phyloP scores from a whole-genome alignment of 1,140 invertebrate genomes.

The Uloborus diversus region DNA sequence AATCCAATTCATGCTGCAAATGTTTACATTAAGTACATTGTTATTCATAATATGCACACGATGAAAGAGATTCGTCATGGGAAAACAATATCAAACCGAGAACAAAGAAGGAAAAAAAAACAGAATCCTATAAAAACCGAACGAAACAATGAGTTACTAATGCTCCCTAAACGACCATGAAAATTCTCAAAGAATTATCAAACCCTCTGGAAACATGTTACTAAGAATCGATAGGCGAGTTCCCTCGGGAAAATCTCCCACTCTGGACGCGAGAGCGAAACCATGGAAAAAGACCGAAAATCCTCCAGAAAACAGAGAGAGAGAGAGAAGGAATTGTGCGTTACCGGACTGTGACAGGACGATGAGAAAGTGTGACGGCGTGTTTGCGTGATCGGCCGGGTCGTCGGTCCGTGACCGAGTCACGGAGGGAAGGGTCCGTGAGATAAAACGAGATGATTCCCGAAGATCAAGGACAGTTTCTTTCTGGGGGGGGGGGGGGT shows the following conservation, averaged over 20 bases:
- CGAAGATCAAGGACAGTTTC: slow-evolving; percentile 39
- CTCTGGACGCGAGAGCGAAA: background rate
- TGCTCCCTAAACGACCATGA: too few species aligned
- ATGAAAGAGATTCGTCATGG: too few species aligned
- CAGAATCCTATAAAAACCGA: too few species aligned
- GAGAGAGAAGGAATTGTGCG: slow-evolving; percentile 1
- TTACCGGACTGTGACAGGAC: slow-evolving; percentile 29
- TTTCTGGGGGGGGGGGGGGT: slow-evolving; percentile 1
- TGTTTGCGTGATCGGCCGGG: slow-evolving; percentile 27
- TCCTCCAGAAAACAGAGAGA: background rate
- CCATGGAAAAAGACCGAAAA: background rate
- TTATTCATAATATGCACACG: too few species aligned
- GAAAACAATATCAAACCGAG: too few species aligned
- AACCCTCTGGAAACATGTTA: background rate
- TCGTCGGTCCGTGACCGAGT: slow-evolving; percentile 45
- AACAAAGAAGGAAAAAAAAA: too few species aligned
- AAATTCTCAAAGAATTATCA: too few species aligned
- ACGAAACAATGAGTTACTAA: too few species aligned
- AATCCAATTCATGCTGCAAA: too few species aligned
- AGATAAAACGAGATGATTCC: slow-evolving; percentile 35
- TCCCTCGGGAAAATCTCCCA: slow-evolving; percentile 17
- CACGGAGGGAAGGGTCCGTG: slow-evolving; percentile 30
- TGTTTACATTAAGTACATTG: too few species aligned
- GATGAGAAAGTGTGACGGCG: slow-evolving; percentile 5
- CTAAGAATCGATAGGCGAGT: background rate